Conservation (phyloP, 2,797 vertebrate species). For the Sebastes matsubarae region DNA sequence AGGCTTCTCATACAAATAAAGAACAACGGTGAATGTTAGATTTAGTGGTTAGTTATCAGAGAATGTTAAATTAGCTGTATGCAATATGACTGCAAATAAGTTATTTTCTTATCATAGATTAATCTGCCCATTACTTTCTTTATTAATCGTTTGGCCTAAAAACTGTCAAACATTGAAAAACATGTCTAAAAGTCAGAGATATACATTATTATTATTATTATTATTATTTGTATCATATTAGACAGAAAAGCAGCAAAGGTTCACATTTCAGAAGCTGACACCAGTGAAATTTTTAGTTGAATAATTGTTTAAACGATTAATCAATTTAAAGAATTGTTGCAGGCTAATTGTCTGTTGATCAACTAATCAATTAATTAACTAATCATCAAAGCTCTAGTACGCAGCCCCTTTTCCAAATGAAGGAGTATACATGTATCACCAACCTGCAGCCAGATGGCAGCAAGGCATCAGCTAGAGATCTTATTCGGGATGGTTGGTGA, state of each 20-base stretch:
- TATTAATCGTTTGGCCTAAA: not conserved
- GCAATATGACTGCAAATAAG: not conserved
- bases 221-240: not conserved
- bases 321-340: not conserved
- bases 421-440: not conserved
- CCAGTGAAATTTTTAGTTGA: too few relatives aligned
- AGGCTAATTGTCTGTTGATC: too few relatives aligned
- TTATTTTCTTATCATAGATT: not conserved
- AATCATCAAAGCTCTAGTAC: not conserved
- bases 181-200: not conserved
- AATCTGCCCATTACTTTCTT: not conserved
- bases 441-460: slow-evolving; percentile 7
- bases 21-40: not conserved
- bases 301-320: not conserved
- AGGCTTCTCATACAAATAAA: not conserved
- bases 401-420: not conserved
- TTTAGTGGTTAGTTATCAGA: not conserved
- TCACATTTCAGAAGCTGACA: too few relatives aligned
- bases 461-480: not conserved
- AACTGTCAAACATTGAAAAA: not conserved
- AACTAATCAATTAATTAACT: not conserved
- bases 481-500: not conserved
- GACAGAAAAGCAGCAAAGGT: not conserved
- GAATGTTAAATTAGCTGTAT: not conserved
- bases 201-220: not conserved